These are phyloP conservation scores for Brachyrhaphis roseni DNA, from an alignment of 2,797 vertebrate genomes.

Conservation along the genomic window DNA sequence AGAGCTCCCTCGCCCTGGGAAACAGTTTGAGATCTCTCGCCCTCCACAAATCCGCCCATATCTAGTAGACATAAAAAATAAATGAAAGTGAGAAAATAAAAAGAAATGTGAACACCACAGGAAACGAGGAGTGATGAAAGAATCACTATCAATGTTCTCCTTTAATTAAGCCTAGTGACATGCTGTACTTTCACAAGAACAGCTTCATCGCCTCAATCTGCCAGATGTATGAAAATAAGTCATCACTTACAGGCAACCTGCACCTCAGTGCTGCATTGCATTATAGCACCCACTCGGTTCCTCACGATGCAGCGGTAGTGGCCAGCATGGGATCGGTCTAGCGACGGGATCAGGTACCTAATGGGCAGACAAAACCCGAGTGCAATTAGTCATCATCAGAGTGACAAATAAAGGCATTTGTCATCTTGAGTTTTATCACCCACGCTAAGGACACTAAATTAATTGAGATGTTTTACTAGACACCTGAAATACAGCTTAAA, in stretches of 20 bases:
- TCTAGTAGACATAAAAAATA: slow-evolving; percentile 75
- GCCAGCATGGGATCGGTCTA: slow-evolving; percentile 93
- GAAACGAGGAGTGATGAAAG: slow-evolving; percentile 13
- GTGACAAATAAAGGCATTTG: slow-evolving; percentile 54
- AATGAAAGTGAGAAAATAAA: slow-evolving; percentile 18
- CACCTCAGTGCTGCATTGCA: slow-evolving; percentile 95
- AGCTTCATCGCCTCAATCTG: slow-evolving; percentile 23
- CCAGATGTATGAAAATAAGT: slow-evolving; percentile 25
- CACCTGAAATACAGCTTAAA: slow-evolving; percentile 40
- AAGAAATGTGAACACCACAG: slow-evolving; percentile 5
- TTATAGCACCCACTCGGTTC: slow-evolving; percentile 94
- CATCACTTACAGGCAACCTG: slow-evolving; percentile 96
- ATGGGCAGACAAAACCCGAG: slow-evolving; percentile 47
- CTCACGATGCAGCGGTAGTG: slow-evolving; percentile 97
- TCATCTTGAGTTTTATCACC: slow-evolving; percentile 49
- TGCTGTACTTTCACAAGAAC: slow-evolving; percentile 46
- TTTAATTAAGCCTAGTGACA: slow-evolving; percentile 49
- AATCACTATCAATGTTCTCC: slow-evolving; percentile 29
- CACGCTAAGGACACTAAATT: slow-evolving; percentile 44
- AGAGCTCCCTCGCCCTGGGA: slow-evolving; percentile 92
- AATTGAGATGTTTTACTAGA: slow-evolving; percentile 50
- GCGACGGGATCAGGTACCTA: slow-evolving; percentile 95
- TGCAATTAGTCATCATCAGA: slow-evolving; percentile 61
- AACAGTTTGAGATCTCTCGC: slow-evolving; percentile 86
- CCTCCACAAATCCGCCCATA: slow-evolving; percentile 94